Base-by-base conservation (phyloP, 2,797 vertebrate genomes). In the Lagodon rhomboides region DNA sequence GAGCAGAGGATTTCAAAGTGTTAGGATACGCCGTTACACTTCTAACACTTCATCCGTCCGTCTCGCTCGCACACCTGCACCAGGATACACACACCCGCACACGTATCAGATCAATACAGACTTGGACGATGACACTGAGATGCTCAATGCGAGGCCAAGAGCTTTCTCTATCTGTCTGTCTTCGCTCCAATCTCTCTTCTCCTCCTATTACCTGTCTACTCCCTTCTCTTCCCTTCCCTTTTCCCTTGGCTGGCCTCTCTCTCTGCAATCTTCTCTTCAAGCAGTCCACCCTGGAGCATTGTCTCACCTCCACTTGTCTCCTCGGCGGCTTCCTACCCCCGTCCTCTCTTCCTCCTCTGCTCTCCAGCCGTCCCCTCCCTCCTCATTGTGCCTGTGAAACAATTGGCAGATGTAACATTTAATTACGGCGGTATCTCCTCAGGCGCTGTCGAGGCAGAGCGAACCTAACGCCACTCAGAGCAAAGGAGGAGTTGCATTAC, bases 371-470 rank as follows among this genome's bases (percentile, higher is more conserved):
- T 82, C 85, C 85, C 82, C 88, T 81, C 85, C 86, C 80, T 83
- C 82, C 87, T 86, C 89, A 91, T 92, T 93, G 93, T 94, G 88
- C 89, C 89, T 59, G 87, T 93, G 91, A 95, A 95, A 95, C 94
- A 95, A 95, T 94, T 95, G 95, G 94, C 94, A 95, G 93, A 95
- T 94, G 93, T 94, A 95, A 93, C 94, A 95, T 95, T 95, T 95
- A 95, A 95, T 95, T 95, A 95, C 80, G 90, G 80, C 80, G 81
- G 91, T 92, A 94, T 95, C 93, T 95, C 94, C 94, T 94, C 90
- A 34, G 94, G 95, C 91, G 80, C 91, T 87, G 91, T 90, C 75
- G 87, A 92, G 90, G 88, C 92, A 91, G 77, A 86, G 91, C 81
- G 60, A 84, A 85, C 87, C 88, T 67, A 89, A 89, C 91, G 85